phyloP scores from a whole-genome alignment of 2,113 vertebrate genomes.

The Pyxicephalus adspersus region DNA sequence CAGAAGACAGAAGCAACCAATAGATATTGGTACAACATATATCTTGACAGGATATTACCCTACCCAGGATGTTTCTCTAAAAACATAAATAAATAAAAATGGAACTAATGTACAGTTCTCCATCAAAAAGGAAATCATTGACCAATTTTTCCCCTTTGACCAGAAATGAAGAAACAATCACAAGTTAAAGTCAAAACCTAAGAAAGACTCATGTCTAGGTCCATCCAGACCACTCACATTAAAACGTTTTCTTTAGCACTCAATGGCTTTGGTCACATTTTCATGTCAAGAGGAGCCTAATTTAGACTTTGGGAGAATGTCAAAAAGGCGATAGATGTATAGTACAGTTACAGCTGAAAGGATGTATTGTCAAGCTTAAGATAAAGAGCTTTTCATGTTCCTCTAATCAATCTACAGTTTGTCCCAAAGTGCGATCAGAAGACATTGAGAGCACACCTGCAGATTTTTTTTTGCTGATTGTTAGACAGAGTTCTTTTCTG shows the following conservation, averaged over 20 bases:
- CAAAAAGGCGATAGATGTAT: conserved; percentile 12
- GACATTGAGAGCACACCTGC: conserved; percentile 44
- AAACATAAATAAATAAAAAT: no score
- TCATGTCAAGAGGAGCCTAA: conserved; percentile 35
- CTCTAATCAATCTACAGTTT: conserved; percentile 47
- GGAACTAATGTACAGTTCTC: no score
- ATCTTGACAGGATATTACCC: no score
- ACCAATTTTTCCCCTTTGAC: no score
- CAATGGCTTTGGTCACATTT: conserved; percentile 13
- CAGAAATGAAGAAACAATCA: no score
- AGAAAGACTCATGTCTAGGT: no score
- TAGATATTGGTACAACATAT: no score
- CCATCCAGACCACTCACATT: background rate
- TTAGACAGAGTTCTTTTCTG: conserved; percentile 26
- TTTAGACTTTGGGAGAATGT: conserved; percentile 31
- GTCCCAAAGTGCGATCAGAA: conserved; percentile 50
- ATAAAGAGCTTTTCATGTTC: conserved; percentile 51
- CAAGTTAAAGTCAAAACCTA: no score
- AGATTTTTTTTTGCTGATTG: background rate
- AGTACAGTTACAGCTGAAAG: conserved; percentile 37
- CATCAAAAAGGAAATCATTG: no score
- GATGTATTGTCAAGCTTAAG: conserved; percentile 32
- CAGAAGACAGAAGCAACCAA: no score
- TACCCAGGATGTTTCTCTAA: no score
- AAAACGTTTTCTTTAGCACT: background rate